A percentile compares a stretch with the other conserved stretches of the same genome.
phyloP scores from a whole-genome alignment of 2,797 vertebrate genomes.

The Varecia variegata region DNA sequence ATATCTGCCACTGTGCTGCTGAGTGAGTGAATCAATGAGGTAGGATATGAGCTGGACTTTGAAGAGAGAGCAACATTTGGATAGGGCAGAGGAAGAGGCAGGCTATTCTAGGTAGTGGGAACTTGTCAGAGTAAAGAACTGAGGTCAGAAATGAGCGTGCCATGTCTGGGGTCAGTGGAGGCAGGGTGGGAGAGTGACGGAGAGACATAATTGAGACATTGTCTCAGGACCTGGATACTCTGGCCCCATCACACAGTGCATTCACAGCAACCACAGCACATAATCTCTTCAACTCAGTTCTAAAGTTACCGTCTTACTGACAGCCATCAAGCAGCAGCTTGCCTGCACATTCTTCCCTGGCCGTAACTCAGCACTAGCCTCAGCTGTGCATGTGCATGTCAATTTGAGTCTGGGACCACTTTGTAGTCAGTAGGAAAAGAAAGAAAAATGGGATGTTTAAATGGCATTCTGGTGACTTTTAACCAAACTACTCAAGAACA shows the following conservation, averaged over 20 bases:
- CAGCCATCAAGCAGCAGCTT: not conserved
- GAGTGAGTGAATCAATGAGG: not conserved
- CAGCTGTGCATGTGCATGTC: not conserved
- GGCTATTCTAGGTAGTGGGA: not conserved
- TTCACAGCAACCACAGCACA: not conserved
- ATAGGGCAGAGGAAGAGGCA: not conserved
- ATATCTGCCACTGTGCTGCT: not conserved
- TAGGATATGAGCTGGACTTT: not conserved
- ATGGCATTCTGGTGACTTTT: not conserved
- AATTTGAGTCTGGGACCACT: not conserved
- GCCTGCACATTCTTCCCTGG: not conserved
- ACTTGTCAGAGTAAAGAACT: not conserved
- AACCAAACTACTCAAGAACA: not conserved
- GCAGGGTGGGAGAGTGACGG: not conserved
- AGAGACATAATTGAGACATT: not conserved
- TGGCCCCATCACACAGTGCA: not conserved
- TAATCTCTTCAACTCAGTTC: not conserved
- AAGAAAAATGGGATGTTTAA: not conserved
- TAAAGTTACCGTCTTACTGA: not conserved
- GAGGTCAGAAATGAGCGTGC: not conserved
- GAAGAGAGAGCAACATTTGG: not conserved
- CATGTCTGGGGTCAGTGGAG: not conserved
- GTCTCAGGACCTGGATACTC: not conserved
- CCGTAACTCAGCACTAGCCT: not conserved
- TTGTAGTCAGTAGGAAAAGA: conserved; percentile 2